phyloP scores from a whole-genome alignment of 2,888 invertebrate genomes.

The Cryptocephalus primarius region DNA sequence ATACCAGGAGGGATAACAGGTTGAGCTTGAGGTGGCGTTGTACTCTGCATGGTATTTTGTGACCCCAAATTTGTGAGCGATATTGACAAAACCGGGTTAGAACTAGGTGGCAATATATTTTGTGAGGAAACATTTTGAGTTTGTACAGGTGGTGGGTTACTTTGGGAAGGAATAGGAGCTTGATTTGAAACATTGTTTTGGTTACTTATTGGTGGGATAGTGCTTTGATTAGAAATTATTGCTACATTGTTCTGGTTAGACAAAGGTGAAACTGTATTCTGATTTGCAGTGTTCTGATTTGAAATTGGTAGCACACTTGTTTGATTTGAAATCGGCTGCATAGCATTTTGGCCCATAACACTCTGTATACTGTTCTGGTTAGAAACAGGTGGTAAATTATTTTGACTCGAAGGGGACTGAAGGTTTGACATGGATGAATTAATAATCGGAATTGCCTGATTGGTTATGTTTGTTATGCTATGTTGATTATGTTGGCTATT shows the following conservation, averaged over 20 bases:
- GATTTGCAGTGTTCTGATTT: not conserved
- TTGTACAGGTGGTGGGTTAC: not conserved
- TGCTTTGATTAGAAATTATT: conserved; percentile 1
- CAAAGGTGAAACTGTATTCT: not conserved
- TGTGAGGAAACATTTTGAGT: not conserved
- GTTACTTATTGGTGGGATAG: conserved; percentile 2
- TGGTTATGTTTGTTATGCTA: conserved; percentile 6
- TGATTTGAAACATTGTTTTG: conserved; percentile 5
- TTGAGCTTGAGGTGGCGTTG: conserved; percentile 2
- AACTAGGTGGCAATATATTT: not conserved
- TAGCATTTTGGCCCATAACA: not conserved
- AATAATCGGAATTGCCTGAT: conserved; percentile 5
- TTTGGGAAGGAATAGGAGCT: conserved; percentile 2
- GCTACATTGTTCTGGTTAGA: not conserved
- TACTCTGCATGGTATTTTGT: conserved; percentile 4
- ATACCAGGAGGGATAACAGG: not conserved
- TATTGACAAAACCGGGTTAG: no score
- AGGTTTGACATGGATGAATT: not conserved
- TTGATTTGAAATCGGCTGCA: no score
- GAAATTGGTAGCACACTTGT: no score
- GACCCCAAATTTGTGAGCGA: no score
- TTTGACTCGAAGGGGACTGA: not conserved
- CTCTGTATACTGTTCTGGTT: not conserved
- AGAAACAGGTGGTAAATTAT: conserved; percentile 1
- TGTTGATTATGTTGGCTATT: conserved; percentile 2